phyloP scores from a whole-genome alignment of 2,113 vertebrate genomes.

The Callithrix jacchus region DNA sequence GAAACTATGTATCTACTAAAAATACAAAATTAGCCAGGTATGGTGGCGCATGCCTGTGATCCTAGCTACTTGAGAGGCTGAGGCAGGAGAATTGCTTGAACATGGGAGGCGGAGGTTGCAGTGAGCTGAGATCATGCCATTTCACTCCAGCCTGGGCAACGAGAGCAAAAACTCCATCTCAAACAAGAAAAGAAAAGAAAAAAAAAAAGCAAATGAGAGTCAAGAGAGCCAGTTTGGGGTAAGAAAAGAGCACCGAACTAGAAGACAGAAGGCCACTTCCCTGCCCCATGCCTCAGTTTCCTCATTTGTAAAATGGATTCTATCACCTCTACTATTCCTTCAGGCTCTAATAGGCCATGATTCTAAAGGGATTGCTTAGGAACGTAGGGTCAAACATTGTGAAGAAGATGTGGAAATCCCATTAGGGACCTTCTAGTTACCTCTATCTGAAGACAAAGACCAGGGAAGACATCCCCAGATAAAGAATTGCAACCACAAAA shows the following conservation, averaged over 20 bases:
- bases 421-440: background rate
- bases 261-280: background rate
- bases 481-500: background rate
- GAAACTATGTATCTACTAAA: no score
- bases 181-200: background rate
- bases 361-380: background rate
- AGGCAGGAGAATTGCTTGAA: no score
- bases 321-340: background rate
- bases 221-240: background rate
- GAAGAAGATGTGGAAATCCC: background rate
- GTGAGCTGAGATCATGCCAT: no score
- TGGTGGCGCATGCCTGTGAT: no score
- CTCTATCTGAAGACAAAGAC: background rate
- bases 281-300: background rate
- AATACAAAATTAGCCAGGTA: no score
- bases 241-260: background rate
- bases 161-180: no score
- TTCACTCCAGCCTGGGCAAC: no score
- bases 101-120: no score
- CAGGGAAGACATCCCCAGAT: background rate
- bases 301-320: background rate
- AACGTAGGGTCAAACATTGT: background rate
- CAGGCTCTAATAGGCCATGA: background rate
- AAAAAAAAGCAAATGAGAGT: background rate
- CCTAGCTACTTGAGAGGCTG: no score